These are phyloP conservation scores for Sitta carolinensis DNA, from an alignment of 2,797 vertebrate species.

Conservation along the genomic window DNA sequence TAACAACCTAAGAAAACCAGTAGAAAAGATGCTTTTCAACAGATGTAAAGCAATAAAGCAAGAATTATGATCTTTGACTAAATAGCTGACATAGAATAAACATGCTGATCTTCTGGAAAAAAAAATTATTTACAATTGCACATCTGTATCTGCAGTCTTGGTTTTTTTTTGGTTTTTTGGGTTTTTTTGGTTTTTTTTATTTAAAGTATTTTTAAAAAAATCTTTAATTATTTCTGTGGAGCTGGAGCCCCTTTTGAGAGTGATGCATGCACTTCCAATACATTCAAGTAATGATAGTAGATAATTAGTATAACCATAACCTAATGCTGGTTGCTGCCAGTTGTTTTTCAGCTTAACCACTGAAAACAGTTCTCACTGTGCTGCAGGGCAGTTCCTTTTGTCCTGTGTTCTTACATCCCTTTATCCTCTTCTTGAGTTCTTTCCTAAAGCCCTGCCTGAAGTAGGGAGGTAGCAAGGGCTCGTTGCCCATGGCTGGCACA, in stretches of 20 bases:
- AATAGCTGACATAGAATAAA: neutral
- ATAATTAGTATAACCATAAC: neutral
- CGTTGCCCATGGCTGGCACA: rapidly evolving
- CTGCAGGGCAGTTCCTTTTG: neutral
- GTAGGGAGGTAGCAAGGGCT: neutral
- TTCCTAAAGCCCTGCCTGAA: neutral
- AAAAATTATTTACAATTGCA: neutral
- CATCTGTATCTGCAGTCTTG: neutral
- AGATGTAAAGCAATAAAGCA: slow-evolving; percentile 12
- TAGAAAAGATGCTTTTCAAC: neutral
- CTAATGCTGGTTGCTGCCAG: neutral
- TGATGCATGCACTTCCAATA: neutral
- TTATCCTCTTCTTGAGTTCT: neutral
- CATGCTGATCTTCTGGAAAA: neutral
- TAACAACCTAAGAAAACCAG: neutral
- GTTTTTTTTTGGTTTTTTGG: rapidly evolving
- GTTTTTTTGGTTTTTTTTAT: neutral
- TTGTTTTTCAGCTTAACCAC: neutral
- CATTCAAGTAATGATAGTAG: neutral
- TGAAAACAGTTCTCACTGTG: neutral
- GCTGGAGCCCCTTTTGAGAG: neutral
- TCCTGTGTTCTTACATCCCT: neutral
- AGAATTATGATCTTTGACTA: neutral
- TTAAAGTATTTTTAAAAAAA: neutral
- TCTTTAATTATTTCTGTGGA: neutral